Percentiles rank a stretch among this genome's conserved stretches.
These are phyloP conservation scores for Dicyrtomina minuta DNA, from an alignment of 2,888 invertebrate genomes.

Conservation along the genomic window DNA sequence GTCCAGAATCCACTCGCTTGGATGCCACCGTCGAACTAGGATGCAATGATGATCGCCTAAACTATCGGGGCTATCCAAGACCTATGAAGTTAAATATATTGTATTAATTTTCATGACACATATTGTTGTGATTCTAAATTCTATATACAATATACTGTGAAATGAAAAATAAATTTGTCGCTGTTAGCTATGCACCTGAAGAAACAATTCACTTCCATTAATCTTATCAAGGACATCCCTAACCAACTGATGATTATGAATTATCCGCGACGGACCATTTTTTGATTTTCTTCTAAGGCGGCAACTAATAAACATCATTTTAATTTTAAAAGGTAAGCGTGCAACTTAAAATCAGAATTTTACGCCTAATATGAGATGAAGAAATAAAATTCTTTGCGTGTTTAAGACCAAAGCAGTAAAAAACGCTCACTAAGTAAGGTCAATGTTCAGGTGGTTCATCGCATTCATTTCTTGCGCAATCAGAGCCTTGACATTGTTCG, in stretches of 20 bases:
- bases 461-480: constrained; percentile 16
- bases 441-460: constrained; percentile 8
- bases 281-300: constrained; percentile 39
- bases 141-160: background rate
- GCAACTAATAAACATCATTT: constrained; percentile 22
- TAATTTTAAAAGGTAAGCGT: background rate
- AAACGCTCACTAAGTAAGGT: constrained; percentile 12
- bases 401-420: background rate
- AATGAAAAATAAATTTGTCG: background rate
- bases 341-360: background rate
- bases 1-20: constrained; percentile 33
- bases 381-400: background rate
- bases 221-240: constrained; percentile 33
- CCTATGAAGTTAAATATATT: background rate
- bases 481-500: constrained; percentile 28
- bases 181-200: too few relatives aligned
- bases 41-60: background rate
- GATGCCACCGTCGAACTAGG: constrained; percentile 39
- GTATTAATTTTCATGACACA: background rate
- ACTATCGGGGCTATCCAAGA: background rate
- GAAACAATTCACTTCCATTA: constrained; percentile 35
- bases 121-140: too few relatives aligned
- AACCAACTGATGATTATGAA: constrained; percentile 32
- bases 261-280: constrained; percentile 37
- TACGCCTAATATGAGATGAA: too few relatives aligned